Evolutionary conservation across 2,797 vertebrate genomes (phyloP).

Genomic region (Prionace glauca): DNA sequence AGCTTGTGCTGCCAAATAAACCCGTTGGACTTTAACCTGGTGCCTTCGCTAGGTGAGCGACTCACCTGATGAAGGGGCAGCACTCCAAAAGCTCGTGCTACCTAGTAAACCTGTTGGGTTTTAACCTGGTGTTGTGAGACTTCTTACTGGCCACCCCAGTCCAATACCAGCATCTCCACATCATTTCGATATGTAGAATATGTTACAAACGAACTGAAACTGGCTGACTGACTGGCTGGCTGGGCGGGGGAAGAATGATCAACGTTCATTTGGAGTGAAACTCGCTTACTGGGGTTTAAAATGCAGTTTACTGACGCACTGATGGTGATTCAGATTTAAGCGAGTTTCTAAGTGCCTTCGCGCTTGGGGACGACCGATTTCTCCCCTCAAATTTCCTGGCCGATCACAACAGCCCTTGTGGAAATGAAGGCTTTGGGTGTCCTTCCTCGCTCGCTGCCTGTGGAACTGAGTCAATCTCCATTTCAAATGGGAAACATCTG

Average conservation of each 20-base stretch:
- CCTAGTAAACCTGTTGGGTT: too few relatives aligned
- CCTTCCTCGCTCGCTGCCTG: neutral
- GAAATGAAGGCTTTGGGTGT: neutral
- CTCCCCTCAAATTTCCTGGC: neutral
- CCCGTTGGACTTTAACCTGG: too few relatives aligned
- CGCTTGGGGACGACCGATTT: neutral
- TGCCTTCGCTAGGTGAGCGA: too few relatives aligned
- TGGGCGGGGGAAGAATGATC: neutral
- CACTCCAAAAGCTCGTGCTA: too few relatives aligned
- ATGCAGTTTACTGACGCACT: neutral
- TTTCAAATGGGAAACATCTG: neutral
- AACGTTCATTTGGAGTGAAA: neutral
- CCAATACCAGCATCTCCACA: too few relatives aligned
- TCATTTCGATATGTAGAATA: neutral
- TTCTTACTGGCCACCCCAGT: too few relatives aligned
- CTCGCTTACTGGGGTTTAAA: neutral
- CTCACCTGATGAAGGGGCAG: too few relatives aligned
- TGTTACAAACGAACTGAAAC: neutral
- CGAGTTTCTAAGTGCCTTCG: neutral
- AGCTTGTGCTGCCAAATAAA: too few relatives aligned
- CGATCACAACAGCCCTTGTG: neutral
- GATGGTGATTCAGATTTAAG: neutral
- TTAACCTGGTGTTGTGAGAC: too few relatives aligned
- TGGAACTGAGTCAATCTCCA: neutral
- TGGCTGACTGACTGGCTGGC: neutral